These are phyloP conservation scores for Enteromius thamalakanensis DNA, from an alignment of 2,797 vertebrate genomes.

Conservation along the genomic window DNA sequence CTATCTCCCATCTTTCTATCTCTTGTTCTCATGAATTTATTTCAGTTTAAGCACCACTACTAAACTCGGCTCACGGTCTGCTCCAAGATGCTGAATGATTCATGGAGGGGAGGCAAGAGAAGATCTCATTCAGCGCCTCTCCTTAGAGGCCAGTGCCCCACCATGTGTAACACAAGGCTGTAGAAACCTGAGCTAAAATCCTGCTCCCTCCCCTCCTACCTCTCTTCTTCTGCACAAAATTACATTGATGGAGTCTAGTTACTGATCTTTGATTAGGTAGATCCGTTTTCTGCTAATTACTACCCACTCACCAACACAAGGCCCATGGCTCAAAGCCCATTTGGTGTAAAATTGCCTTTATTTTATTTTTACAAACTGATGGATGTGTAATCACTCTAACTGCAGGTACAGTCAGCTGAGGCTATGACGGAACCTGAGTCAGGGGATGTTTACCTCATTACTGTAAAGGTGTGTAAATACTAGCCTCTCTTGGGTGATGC, in stretches of 20 bases:
- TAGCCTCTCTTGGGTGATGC: not conserved
- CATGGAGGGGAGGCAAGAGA: constrained; percentile 70
- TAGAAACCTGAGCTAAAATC: constrained; percentile 65
- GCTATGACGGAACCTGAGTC: constrained; percentile 9
- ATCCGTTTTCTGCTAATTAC: constrained; percentile 74
- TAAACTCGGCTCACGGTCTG: constrained; percentile 62
- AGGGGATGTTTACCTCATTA: constrained; percentile 24
- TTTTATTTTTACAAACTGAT: constrained; percentile 36
- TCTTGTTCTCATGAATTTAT: not conserved
- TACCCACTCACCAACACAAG: constrained; percentile 48
- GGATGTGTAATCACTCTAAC: not conserved
- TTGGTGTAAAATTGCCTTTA: constrained; percentile 21
- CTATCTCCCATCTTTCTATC: not conserved
- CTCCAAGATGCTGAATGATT: constrained; percentile 85
- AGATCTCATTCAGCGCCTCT: constrained; percentile 70
- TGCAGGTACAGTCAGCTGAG: not conserved
- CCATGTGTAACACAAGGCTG: constrained; percentile 75
- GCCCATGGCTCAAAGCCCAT: not conserved
- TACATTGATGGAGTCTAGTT: constrained; percentile 78
- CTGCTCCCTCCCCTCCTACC: constrained; percentile 54
- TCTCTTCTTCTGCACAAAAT: constrained; percentile 69
- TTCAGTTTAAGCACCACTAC: constrained; percentile 52
- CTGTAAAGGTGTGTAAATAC: constrained; percentile 8
- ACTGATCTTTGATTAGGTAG: constrained; percentile 86
- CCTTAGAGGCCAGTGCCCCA: constrained; percentile 71